Conservation (phyloP, 2,113 vertebrate species). For the Hassar affinis region DNA sequence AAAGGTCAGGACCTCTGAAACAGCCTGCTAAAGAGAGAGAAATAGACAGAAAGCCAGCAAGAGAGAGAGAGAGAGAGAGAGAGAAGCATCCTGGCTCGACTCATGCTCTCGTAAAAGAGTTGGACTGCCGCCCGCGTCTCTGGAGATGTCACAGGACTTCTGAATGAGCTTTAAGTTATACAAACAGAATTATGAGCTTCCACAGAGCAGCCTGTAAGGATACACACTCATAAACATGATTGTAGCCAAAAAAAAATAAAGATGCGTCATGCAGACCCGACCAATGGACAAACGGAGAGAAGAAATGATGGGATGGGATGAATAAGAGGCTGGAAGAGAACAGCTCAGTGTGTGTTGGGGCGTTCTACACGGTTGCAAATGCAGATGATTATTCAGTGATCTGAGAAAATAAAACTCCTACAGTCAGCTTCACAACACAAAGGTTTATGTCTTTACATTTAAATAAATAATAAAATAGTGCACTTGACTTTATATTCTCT, state of each 20-base stretch:
- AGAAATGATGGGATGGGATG: too few species aligned
- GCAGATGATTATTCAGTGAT: too few species aligned
- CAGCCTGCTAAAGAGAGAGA: constrained; percentile 19
- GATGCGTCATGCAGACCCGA: neutral
- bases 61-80: constrained; percentile 10
- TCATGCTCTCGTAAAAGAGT: neutral
- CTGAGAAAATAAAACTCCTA: too few species aligned
- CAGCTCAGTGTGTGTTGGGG: too few species aligned
- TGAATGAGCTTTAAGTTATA: constrained; percentile 16
- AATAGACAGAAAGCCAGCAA: constrained; percentile 19
- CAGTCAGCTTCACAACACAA: too few species aligned
- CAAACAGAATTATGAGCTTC: neutral
- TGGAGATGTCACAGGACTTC: constrained; percentile 28
- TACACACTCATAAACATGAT: neutral
- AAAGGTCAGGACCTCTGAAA: constrained; percentile 41
- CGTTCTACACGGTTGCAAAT: too few species aligned
- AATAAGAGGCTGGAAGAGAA: too few species aligned
- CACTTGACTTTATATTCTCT: too few species aligned
- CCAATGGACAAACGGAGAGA: too few species aligned
- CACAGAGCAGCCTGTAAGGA: neutral
- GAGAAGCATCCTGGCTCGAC: constrained; percentile 17
- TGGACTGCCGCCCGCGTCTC: constrained; percentile 10
- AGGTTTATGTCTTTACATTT: too few species aligned
- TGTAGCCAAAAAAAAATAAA: neutral
- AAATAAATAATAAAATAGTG: too few species aligned